Conservation (phyloP, 2,888 invertebrate genomes). For the Drosophila anomelani region DNA sequence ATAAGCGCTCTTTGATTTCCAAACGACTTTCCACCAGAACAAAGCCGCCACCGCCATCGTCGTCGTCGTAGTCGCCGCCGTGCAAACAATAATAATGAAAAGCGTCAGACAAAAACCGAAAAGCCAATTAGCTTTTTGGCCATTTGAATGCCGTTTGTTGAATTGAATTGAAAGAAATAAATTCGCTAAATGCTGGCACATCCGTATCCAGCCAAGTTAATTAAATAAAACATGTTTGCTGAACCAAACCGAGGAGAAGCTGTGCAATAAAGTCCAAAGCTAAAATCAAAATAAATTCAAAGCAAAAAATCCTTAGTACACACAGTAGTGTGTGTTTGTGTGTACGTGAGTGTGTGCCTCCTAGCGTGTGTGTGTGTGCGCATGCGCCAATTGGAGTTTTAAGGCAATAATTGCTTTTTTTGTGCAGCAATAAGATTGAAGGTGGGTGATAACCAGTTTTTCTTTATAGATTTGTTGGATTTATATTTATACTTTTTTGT, state of each 20-base stretch:
- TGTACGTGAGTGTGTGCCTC: constrained; percentile 35
- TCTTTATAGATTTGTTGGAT: background rate
- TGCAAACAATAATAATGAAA: constrained; percentile 77
- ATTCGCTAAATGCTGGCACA: constrained; percentile 27
- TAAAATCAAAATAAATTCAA: constrained; percentile 68
- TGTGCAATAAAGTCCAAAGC: constrained; percentile 56
- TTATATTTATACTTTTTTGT: background rate
- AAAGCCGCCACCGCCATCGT: constrained; percentile 40
- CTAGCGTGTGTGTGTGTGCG: constrained; percentile 50
- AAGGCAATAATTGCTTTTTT: constrained; percentile 73
- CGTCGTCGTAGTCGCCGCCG: constrained; percentile 45
- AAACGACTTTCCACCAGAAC: constrained; percentile 35
- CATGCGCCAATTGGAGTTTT: constrained; percentile 59
- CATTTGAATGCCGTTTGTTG: constrained; percentile 8
- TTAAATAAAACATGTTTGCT: constrained; percentile 12
- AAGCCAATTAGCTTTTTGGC: constrained; percentile 30
- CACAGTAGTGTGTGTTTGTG: constrained; percentile 45
- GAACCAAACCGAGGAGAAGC: constrained; percentile 16
- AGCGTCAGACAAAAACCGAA: constrained; percentile 65
- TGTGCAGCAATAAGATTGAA: constrained; percentile 39
- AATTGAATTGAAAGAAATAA: constrained; percentile 8
- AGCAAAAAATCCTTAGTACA: constrained; percentile 71
- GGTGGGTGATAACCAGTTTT: constrained; percentile 52
- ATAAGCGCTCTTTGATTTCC: constrained; percentile 41
- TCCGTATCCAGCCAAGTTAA: constrained; percentile 22